These are phyloP conservation scores for Thalpophila matura DNA, from an alignment of 2,888 invertebrate species.

Conservation along the genomic window DNA sequence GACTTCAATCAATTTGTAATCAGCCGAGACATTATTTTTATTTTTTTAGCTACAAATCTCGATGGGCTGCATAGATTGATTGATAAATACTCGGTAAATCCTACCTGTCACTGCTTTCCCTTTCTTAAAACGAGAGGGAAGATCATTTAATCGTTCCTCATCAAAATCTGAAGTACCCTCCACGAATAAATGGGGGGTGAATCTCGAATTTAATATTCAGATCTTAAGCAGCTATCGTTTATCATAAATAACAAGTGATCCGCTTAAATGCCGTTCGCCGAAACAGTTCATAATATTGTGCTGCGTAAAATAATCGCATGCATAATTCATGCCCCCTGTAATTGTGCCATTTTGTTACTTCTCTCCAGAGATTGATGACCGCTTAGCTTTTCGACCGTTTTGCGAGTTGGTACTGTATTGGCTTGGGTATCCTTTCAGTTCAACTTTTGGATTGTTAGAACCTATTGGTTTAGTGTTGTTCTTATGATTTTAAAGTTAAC, in stretches of 20 bases:
- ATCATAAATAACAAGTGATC: slow-evolving; percentile 58
- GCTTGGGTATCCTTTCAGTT: background rate
- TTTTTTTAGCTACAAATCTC: background rate
- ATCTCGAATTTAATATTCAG: slow-evolving; percentile 39
- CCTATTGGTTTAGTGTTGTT: background rate
- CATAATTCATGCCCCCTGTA: slow-evolving; percentile 62
- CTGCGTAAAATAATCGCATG: slow-evolving; percentile 64
- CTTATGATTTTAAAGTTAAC: no score
- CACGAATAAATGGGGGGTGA: slow-evolving; percentile 32
- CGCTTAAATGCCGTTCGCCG: slow-evolving; percentile 52
- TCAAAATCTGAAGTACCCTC: background rate
- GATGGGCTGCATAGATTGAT: background rate
- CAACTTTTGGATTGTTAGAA: background rate
- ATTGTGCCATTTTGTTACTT: slow-evolving; percentile 49
- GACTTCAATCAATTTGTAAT: no score
- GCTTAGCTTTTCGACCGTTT: slow-evolving; percentile 17
- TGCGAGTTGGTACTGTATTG: background rate
- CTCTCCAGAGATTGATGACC: slow-evolving; percentile 39
- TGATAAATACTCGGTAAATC: slow-evolving; percentile 15
- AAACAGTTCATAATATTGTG: slow-evolving; percentile 59
- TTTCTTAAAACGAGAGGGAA: background rate
- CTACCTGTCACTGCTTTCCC: background rate
- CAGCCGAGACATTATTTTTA: no score
- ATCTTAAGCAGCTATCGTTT: slow-evolving; percentile 47
- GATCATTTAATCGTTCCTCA: slow-evolving; percentile 5